These are phyloP conservation scores for Psettodes erumei DNA, from an alignment of 2,113 vertebrate species.

Conservation along the genomic window DNA sequence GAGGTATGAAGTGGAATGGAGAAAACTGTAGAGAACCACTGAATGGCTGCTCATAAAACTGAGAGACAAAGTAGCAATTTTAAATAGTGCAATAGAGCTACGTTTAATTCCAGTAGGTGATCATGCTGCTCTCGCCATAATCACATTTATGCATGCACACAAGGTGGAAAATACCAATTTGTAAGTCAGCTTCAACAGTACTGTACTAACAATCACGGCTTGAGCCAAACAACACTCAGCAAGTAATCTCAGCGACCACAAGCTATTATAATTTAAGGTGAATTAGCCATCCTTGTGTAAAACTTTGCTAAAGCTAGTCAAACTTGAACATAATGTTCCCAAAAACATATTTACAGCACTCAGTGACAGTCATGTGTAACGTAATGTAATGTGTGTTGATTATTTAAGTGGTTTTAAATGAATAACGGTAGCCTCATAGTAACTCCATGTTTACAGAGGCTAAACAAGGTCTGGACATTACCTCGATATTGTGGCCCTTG, in stretches of 20 bases:
- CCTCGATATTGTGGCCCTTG: conserved; percentile 80
- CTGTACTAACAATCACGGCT: conserved; percentile 39
- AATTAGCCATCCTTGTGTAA: conserved; percentile 5
- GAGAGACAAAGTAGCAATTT: conserved; percentile 61
- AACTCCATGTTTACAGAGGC: conserved; percentile 78
- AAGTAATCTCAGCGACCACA: conserved; percentile 12
- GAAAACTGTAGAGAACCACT: conserved; percentile 49
- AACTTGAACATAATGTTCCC: neutral
- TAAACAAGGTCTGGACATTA: conserved; percentile 85
- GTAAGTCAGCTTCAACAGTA: conserved; percentile 37
- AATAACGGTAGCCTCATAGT: conserved; percentile 69
- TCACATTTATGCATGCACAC: conserved; percentile 58
- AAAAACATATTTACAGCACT: conserved; percentile 14
- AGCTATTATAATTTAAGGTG: neutral
- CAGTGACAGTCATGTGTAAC: conserved; percentile 46
- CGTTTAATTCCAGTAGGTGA: conserved; percentile 66
- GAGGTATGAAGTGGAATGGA: conserved; percentile 34
- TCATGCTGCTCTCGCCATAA: conserved; percentile 60
- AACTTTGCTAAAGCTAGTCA: conserved; percentile 7
- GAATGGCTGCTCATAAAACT: conserved; percentile 66
- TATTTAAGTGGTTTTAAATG: conserved; percentile 72
- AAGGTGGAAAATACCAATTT: conserved; percentile 61
- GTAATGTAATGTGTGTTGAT: conserved; percentile 44
- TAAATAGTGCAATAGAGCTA: conserved; percentile 57
- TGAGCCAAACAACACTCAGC: conserved; percentile 32